Conservation (phyloP, 1,140 invertebrate species). For the Brevipalpus yothersi region DNA sequence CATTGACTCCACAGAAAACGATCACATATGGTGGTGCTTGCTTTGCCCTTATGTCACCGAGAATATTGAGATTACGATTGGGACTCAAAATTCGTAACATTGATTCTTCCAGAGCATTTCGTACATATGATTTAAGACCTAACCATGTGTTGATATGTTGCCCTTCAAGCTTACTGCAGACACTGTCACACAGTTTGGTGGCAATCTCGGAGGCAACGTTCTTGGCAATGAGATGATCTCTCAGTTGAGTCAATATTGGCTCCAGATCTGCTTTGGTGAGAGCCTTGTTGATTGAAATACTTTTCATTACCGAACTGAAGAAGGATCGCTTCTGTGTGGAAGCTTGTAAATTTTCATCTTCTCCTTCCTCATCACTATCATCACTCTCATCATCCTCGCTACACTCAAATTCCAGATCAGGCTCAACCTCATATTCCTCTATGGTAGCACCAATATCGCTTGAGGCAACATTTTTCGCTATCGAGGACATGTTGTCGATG, state of each 20-base stretch:
- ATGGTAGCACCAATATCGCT: conserved; percentile 1
- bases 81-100: conserved; percentile 55
- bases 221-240: conserved; percentile 84
- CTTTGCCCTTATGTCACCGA: conserved; percentile 80
- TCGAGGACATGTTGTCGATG: not conserved
- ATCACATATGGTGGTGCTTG: conserved; percentile 73
- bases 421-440: conserved; percentile 14
- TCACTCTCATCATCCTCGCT: not conserved
- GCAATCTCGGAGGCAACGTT: conserved; percentile 95
- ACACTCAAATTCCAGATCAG: conserved; percentile 17
- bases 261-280: conserved; percentile 34
- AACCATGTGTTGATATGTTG: conserved; percentile 16
- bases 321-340: conserved; percentile 1
- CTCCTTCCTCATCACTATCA: conserved; percentile 19
- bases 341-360: conserved; percentile 1
- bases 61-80: conserved; percentile 77
- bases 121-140: conserved; percentile 15
- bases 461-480: conserved; percentile 3
- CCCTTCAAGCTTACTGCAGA: conserved; percentile 71
- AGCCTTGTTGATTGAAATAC: conserved; percentile 19
- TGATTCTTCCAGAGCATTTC: conserved; percentile 20
- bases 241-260: conserved; percentile 75
- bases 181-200: conserved; percentile 77
- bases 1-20: conserved; percentile 97
- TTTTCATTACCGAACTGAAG: conserved; percentile 8